phyloP scores from a whole-genome alignment of 2,797 vertebrate genomes.

The Chrysocyon brachyurus region DNA sequence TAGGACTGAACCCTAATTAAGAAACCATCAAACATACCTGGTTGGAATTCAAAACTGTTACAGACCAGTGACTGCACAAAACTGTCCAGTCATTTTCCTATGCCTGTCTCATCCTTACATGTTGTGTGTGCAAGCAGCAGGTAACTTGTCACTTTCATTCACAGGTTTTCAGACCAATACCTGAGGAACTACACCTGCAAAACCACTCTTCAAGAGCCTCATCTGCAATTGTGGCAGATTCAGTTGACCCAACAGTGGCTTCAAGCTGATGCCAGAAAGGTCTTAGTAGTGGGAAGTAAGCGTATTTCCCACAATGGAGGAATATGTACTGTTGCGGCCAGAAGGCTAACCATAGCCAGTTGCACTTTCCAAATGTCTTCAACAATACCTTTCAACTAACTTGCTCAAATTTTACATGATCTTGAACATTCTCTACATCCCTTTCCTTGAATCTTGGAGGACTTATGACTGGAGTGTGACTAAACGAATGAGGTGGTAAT shows the following conservation, averaged over 20 bases:
- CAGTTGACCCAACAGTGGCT: constrained; percentile 9
- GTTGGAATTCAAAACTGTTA: constrained; percentile 41
- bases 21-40: background rate
- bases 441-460: background rate
- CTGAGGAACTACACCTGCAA: constrained; percentile 5
- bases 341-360: background rate
- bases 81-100: background rate
- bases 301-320: background rate
- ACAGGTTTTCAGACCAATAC: constrained; percentile 44
- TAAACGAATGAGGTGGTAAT: constrained; percentile 15
- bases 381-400: background rate
- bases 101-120: background rate
- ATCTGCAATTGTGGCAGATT: background rate
- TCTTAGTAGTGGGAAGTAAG: background rate
- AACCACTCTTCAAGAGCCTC: constrained; percentile 12
- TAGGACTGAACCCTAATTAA: background rate
- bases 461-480: background rate
- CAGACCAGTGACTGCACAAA: background rate
- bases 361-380: constrained; percentile 24
- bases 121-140: background rate
- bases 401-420: constrained; percentile 24
- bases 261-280: background rate
- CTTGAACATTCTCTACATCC: background rate
- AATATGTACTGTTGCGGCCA: constrained; percentile 11
- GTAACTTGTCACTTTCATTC: constrained; percentile 32